Percentiles rank a stretch among this genome's conserved stretches.
Evolutionary conservation across 2,113 vertebrate species (phyloP).

Genomic region (Sylvietta virens): DNA sequence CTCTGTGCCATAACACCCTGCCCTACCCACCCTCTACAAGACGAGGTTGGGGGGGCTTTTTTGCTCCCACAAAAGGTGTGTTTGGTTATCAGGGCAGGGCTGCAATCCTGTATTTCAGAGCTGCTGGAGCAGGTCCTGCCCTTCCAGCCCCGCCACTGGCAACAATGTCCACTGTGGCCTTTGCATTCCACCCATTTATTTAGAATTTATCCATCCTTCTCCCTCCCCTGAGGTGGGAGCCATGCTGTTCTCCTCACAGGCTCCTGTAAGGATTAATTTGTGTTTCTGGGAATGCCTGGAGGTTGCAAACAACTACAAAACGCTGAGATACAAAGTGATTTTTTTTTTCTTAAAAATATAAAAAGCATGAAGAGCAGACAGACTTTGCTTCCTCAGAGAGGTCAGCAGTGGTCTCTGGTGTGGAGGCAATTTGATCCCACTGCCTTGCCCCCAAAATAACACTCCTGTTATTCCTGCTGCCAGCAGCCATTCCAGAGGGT

Average conservation of each 20-base stretch:
- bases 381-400: background rate
- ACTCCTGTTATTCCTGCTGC: background rate
- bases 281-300: background rate
- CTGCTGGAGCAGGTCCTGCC: background rate
- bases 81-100: background rate
- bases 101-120: background rate
- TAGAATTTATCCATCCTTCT: background rate
- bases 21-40: background rate
- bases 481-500: background rate
- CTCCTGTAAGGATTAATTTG: background rate
- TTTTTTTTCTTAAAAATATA: background rate
- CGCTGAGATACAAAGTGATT: accelerated
- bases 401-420: background rate
- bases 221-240: background rate
- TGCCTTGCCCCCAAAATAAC: background rate
- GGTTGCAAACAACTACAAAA: background rate
- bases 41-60: background rate
- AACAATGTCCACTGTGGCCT: background rate
- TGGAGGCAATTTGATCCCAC: background rate
- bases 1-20: background rate
- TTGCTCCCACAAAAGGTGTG: background rate
- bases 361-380: background rate
- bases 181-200: background rate
- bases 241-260: background rate
- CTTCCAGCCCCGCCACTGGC: background rate